Base-by-base conservation (phyloP, 23 tunicate genomes). In the Pegea sp. region DNA sequence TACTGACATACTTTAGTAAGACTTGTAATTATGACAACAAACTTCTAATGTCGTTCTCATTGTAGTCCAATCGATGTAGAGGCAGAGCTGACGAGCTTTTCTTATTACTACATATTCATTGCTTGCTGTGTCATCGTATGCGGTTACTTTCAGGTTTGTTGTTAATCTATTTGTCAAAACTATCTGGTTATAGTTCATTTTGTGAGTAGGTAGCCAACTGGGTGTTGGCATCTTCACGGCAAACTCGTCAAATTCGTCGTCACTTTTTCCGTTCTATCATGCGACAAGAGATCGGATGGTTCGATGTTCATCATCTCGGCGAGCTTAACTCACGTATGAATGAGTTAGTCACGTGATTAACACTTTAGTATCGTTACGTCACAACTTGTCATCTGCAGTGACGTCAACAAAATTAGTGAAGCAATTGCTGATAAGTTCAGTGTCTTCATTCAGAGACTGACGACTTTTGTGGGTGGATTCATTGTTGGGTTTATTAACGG, bases 261-360 rank as follows among this genome's bases (percentile, higher is more conserved):
- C 59, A 58, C 24, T 78, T 71, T 57, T 91, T 91, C 53, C 68
- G 77, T 2, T 79, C 99, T 21, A 78, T 91, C 43, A 67, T 72
- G 68, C 60, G 74, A 28, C 93, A 78, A 46, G 93, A 91, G 43
- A 73, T 78, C 30, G 99, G 90, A 4, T 91, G 90, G 81, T 77
- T 91, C 53, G 99, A 91, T 38, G 62, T 57, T 28, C 76, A 72
- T 42, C 74, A 73, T 34, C 70, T 74, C 56, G 84, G 81, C 26
- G 99, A 91, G 64, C 55, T 91, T 7, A 91, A 78, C 65, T 59
- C 92, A 3, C 51, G 90, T 21, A 71, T 91, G 74, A 72, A 64
- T 64, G 86, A 78, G 95, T 84, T 63, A 66, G 93, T 54, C 46
- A 38, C 11, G 13, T 11, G 16, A 38, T 16, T 8, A 38, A 38